Percentiles rank a stretch among this genome's conserved stretches.
Conservation (phyloP, 2,888 invertebrate species). For the Rhamnusium bicolor region DNA sequence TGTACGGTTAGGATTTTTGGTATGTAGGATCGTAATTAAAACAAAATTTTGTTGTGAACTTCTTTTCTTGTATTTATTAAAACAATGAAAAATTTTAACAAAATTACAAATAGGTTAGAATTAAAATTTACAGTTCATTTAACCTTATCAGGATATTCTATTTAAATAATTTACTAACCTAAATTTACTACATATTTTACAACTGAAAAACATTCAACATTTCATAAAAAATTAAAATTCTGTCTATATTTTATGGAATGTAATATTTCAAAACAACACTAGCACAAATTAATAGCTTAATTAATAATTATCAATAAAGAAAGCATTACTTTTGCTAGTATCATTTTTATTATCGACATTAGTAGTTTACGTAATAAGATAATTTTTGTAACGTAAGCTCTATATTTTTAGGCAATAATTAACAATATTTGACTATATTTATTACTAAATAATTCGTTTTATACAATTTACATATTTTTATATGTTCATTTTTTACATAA, state of each 20-base stretch:
- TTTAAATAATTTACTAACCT: conserved; percentile 28
- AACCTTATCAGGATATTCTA: conserved; percentile 9
- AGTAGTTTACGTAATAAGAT: conserved; percentile 38
- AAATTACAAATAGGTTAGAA: conserved; percentile 41
- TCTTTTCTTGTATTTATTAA: conserved; percentile 43
- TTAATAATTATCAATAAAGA: neutral
- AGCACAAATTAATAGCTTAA: conserved; percentile 1
- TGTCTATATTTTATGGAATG: conserved; percentile 13
- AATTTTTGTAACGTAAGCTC: conserved; percentile 47
- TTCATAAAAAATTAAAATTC: conserved; percentile 16
- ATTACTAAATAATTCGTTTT: conserved; percentile 50
- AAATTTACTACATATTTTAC: conserved; percentile 22
- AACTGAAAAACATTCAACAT: conserved; percentile 28
- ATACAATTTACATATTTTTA: conserved; percentile 53
- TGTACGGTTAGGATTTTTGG: no score
- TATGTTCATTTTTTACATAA: conserved; percentile 51
- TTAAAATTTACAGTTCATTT: conserved; percentile 38
- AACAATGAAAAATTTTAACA: conserved; percentile 46
- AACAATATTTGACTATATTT: conserved; percentile 49
- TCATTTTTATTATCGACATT: conserved; percentile 19
- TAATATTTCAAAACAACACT: conserved; percentile 18
- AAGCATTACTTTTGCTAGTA: conserved; percentile 13
- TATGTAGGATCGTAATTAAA: no score
- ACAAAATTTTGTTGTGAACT: neutral
- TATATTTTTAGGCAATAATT: conserved; percentile 48